Evolutionary conservation across 2,113 vertebrate species (phyloP), one percentile per base, ranked within the genome.

Genomic region (Chunga burmeisteri): DNA sequence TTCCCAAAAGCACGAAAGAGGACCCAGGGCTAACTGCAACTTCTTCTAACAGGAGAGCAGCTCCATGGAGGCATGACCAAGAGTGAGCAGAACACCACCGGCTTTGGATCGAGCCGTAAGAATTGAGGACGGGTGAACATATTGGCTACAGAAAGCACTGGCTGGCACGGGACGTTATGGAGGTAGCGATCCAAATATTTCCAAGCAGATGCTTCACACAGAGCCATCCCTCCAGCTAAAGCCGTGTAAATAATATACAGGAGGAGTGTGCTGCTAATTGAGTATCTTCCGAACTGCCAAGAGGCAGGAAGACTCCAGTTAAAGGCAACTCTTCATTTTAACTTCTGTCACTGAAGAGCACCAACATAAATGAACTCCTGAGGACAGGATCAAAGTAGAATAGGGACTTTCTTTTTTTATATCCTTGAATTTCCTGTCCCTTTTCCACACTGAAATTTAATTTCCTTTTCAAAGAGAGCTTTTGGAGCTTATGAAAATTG

Each of bases 401-500:
- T 26, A 44, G 27, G 52, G 44, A 72, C 36, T 82, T 32, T 58
- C 32, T 88, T 93, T 79, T 79, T 89, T 79, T 50, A 59, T 85
- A 92, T 42, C 83, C 68, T 94, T 94, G 86, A 93, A 91, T 94
- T 91, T 92, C 94, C 68, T 94, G 92, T 85, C 80, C 68, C 36
- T 93, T 93, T 93, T 92, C 92, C 79, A 93, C 67, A 61, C 61
- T 47, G 47, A 92, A 96, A 92, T 96, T 95, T 97, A 95, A 97
- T 97, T 97, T 97, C 97, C 91, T 95, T 94, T 95, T 80, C 94
- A 94, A 95, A 88, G 70, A 5, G 9, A 81, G 86, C 71, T 94
- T 94, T 94, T 46, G 47, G 86, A 97, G 97, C 89, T 97, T 93
- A 97, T 86, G 81, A 95, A 95, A 96, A 95, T 68, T 89, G 94